These are phyloP conservation scores for Epinephelus fuscoguttatus DNA, from an alignment of 2,113 vertebrate genomes.

Conservation along the genomic window DNA sequence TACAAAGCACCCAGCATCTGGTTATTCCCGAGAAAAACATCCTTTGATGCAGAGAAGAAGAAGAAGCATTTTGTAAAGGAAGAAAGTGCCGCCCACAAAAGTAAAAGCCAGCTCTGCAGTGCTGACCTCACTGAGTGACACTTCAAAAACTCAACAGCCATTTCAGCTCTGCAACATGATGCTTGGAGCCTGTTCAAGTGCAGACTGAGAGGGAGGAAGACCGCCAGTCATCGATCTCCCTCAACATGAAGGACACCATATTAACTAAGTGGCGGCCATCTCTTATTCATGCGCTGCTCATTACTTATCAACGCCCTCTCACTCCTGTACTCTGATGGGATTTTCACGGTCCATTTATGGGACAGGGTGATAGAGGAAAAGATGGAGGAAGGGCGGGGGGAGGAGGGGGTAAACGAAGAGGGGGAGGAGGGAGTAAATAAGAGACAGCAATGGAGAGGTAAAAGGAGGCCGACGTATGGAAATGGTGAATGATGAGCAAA, in stretches of 20 bases:
- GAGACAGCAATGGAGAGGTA: conserved; percentile 5
- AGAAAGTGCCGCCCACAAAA: background rate
- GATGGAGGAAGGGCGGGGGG: conserved; percentile 18
- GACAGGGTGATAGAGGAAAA: conserved; percentile 30
- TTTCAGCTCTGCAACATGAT: conserved; percentile 8
- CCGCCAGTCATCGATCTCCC: conserved; percentile 56
- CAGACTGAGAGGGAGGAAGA: background rate
- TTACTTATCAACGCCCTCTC: conserved; percentile 68
- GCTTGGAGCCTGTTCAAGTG: conserved; percentile 7
- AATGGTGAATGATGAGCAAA: conserved; percentile 23
- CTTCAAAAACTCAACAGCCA: conserved; percentile 38
- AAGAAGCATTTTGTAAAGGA: background rate
- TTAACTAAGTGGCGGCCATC: conserved; percentile 64
- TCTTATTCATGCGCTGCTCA: conserved; percentile 65
- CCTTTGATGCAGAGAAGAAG: background rate
- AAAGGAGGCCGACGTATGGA: background rate
- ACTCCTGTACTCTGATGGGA: conserved; percentile 64
- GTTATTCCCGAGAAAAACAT: background rate
- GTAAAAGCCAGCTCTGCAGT: conserved; percentile 1
- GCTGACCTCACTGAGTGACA: conserved; percentile 25
- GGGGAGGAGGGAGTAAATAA: conserved; percentile 35
- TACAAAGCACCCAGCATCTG: background rate
- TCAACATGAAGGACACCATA: conserved; percentile 56
- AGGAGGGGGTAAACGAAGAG: conserved; percentile 1
- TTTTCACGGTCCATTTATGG: conserved; percentile 74